These are phyloP conservation scores for Lamproptera curius DNA, from an alignment of 2,888 invertebrate species.

Conservation along the genomic window DNA sequence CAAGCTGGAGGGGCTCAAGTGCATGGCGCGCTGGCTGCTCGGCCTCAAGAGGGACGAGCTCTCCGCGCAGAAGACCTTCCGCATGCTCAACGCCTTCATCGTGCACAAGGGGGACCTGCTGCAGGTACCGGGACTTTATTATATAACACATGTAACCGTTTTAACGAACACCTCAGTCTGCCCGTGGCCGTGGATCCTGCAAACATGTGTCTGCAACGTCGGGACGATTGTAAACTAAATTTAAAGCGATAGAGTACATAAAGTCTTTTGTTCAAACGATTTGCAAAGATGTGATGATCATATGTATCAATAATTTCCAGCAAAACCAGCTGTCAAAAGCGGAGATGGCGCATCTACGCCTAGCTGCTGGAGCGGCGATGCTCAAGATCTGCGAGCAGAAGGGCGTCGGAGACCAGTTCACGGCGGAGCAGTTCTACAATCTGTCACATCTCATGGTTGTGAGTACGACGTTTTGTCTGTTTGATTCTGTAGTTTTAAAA, in stretches of 20 bases:
- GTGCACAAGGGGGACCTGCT: conserved; percentile 93
- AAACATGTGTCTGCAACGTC: too few species aligned
- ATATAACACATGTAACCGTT: too few species aligned
- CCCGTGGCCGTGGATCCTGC: too few species aligned
- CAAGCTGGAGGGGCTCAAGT: conserved; percentile 96
- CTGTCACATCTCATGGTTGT: conserved; percentile 94
- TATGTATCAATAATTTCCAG: too few species aligned
- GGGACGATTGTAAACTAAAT: too few species aligned
- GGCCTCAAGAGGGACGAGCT: conserved; percentile 93
- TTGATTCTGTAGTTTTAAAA: too few species aligned
- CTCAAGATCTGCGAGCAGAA: conserved; percentile 98
- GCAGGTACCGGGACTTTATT: too few species aligned
- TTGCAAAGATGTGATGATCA: too few species aligned
- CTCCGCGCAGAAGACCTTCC: conserved; percentile 94
- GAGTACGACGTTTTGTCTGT: conserved; percentile 46
- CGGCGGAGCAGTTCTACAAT: conserved; percentile 96
- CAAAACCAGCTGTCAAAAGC: conserved; percentile 87
- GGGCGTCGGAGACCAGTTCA: conserved; percentile 96
- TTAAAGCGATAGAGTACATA: too few species aligned
- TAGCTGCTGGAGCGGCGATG: conserved; percentile 97
- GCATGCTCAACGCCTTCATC: conserved; percentile 96
- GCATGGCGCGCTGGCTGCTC: conserved; percentile 97
- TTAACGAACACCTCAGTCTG: too few species aligned
- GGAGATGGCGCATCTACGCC: conserved; percentile 95
- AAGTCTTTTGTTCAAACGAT: too few species aligned